Conservation (phyloP, 2,888 invertebrate genomes). For the Coelogynopora nodosa region DNA sequence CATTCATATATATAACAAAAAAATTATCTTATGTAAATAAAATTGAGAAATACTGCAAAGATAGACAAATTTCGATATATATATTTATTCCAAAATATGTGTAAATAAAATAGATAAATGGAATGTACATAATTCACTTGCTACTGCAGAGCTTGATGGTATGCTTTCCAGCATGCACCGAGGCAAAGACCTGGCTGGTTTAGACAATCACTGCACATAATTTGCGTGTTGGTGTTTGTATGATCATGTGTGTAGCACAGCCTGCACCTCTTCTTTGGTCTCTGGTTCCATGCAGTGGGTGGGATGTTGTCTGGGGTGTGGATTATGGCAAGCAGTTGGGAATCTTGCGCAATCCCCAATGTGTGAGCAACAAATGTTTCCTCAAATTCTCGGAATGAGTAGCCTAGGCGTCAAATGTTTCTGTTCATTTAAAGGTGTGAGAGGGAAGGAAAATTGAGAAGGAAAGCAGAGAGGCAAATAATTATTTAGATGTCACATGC, state of each 20-base stretch:
- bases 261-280: conserved; percentile 1
- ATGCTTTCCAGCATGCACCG: not conserved
- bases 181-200: not conserved
- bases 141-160: conserved; percentile 5
- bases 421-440: not conserved
- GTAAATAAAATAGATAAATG: too few species aligned
- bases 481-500: too few species aligned
- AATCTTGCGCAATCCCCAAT: not conserved
- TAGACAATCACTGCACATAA: not conserved
- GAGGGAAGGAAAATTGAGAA: not conserved
- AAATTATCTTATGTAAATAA: too few species aligned
- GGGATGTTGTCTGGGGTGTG: not conserved
- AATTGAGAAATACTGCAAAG: too few species aligned
- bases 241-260: not conserved
- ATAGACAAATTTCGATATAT: too few species aligned
- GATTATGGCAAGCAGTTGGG: not conserved
- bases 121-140: too few species aligned
- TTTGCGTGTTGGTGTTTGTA: not conserved
- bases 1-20: too few species aligned
- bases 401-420: not conserved
- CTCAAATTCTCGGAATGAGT: conserved; percentile 8
- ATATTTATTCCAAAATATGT: too few species aligned
- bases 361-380: not conserved
- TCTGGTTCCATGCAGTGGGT: not conserved
- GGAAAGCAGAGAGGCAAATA: too few species aligned